Conservation (phyloP, 2,888 invertebrate species). For the Drosophila lacicola region DNA sequence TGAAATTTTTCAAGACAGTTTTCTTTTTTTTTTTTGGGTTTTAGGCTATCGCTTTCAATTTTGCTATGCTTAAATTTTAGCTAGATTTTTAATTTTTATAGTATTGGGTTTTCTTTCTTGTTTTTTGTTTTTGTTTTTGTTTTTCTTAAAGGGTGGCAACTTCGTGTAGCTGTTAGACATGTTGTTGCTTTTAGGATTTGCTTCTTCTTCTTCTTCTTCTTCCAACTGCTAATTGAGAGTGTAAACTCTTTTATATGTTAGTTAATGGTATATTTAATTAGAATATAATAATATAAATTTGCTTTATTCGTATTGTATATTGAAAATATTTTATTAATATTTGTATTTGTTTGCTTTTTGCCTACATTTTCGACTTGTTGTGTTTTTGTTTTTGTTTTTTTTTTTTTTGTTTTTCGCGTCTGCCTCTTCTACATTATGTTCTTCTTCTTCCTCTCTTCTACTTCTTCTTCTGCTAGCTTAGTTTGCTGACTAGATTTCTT, state of each 20-base stretch:
- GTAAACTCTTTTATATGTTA: constrained; percentile 36
- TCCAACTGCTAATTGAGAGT: background rate
- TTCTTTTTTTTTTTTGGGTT: background rate
- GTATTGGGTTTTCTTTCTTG: constrained; percentile 6
- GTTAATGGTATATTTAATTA: constrained; percentile 46
- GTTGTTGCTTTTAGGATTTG: constrained; percentile 11
- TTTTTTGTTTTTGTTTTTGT: background rate
- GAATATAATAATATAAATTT: constrained; percentile 38
- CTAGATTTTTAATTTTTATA: constrained; percentile 40
- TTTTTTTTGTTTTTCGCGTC: constrained; percentile 14
- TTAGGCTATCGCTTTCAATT: constrained; percentile 49
- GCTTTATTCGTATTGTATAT: constrained; percentile 33
- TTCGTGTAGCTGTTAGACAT: constrained; percentile 3
- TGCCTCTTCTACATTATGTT: constrained; percentile 29
- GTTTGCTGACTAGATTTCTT: constrained; percentile 73
- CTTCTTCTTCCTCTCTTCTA: constrained; percentile 27
- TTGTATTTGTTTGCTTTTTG: constrained; percentile 12
- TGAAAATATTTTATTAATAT: constrained; percentile 41
- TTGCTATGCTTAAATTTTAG: constrained; percentile 61
- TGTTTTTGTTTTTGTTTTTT: constrained; percentile 2
- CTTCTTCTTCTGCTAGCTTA: constrained; percentile 32
- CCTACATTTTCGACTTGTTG: constrained; percentile 20
- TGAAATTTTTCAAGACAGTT: constrained; percentile 8
- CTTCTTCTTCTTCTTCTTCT: constrained; percentile 7
- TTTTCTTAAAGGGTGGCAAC: constrained; percentile 24